Conservation (phyloP, 2,888 invertebrate species). For the Isotomurus palustris region DNA sequence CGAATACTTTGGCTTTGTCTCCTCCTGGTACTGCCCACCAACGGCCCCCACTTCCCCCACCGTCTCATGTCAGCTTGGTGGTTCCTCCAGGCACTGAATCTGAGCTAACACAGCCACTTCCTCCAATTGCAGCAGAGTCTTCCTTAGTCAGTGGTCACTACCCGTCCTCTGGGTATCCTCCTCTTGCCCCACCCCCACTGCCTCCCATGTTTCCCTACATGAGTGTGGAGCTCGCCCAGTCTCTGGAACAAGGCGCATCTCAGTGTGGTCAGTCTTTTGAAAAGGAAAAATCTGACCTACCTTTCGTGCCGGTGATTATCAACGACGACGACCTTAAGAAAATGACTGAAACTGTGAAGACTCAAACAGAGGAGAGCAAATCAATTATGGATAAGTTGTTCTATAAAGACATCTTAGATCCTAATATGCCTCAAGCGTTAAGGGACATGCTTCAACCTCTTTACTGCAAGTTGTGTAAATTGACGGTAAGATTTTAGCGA, state of each 20-base stretch:
- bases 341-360: conserved; percentile 29
- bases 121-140: no score
- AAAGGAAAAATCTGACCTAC: conserved; percentile 21
- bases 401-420: conserved; percentile 32
- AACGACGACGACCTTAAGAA: conserved; percentile 24
- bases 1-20: no score
- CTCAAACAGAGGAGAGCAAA: conserved; percentile 22
- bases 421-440: conserved; percentile 27
- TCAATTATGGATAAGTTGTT: conserved; percentile 15
- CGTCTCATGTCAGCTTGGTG: no score
- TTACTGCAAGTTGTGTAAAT: conserved; percentile 37
- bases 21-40: no score
- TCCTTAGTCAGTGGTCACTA: no score
- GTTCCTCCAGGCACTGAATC: not conserved
- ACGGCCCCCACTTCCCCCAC: no score
- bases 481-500: conserved; percentile 27
- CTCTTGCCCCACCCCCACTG: conserved; percentile 33
- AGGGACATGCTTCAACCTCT: conserved; percentile 40
- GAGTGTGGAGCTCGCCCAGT: conserved; percentile 16
- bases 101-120: not conserved
- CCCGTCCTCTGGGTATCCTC: not conserved
- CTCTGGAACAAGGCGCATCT: conserved; percentile 3
- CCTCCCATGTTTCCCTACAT: conserved; percentile 41
- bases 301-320: conserved; percentile 30
- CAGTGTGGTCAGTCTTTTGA: conserved; percentile 13